Evolutionary conservation across 2,797 vertebrate genomes (phyloP).

Genomic region (Ataeniobius toweri): DNA sequence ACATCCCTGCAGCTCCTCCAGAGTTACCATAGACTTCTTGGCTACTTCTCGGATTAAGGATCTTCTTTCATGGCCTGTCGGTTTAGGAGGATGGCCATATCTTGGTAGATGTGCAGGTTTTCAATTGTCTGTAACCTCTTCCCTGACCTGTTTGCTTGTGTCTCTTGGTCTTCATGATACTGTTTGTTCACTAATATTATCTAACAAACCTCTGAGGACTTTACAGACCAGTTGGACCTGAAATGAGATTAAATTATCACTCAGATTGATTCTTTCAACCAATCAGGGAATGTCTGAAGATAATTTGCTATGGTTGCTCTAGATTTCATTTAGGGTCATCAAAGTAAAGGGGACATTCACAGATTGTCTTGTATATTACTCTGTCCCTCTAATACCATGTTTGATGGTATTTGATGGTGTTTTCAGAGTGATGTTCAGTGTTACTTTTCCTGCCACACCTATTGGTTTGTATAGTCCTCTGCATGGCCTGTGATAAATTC

Average conservation of each 20-base stretch:
- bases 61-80: not conserved
- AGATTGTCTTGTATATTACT: not conserved
- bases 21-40: not conserved
- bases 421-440: no score
- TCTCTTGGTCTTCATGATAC: not conserved
- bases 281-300: no score
- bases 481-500: no score
- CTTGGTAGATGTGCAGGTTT: not conserved
- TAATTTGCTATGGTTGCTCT: no score
- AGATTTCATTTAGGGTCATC: not conserved
- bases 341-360: not conserved
- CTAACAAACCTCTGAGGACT: not conserved
- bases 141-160: not conserved
- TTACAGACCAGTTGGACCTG: not conserved
- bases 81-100: not conserved
- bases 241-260: not conserved
- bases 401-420: no score
- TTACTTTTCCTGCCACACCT: no score
- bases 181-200: not conserved
- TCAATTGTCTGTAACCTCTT: not conserved
- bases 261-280: not conserved
- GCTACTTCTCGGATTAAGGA: not conserved
- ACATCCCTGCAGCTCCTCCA: no score
- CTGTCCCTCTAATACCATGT: no score
- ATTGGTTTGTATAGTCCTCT: no score